A percentile compares a stretch with the other conserved stretches of the same genome.
These are phyloP conservation scores for Isotomurus palustris DNA, from an alignment of 2,888 invertebrate species.

Conservation along the genomic window DNA sequence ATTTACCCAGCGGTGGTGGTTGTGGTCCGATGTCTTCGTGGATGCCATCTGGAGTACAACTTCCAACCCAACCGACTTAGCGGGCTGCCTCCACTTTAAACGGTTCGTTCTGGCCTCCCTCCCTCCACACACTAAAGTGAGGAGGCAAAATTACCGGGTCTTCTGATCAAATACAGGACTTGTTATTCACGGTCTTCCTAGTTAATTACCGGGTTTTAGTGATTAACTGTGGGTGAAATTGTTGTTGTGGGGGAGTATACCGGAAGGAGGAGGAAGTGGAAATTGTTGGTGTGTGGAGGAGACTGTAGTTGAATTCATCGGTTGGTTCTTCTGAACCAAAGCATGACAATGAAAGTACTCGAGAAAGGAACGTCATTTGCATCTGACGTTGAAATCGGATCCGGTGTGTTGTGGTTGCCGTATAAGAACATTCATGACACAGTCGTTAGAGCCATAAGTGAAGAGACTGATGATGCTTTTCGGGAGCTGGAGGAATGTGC, in stretches of 20 bases:
- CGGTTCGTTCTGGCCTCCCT: too few relatives aligned
- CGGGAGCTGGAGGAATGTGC: conserved; percentile 66
- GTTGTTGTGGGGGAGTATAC: neutral
- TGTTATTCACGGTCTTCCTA: too few relatives aligned
- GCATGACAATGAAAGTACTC: conserved; percentile 7
- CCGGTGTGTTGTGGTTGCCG: conserved; percentile 79
- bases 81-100: too few relatives aligned
- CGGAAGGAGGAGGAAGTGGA: neutral
- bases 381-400: conserved; percentile 45
- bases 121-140: too few relatives aligned
- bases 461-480: conserved; percentile 49
- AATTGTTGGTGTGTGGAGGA: neutral
- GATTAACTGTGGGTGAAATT: too few relatives aligned
- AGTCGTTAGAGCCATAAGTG: conserved; percentile 49
- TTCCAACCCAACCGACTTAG: too few relatives aligned
- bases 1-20: too few relatives aligned
- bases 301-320: neutral
- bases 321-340: neutral
- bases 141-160: too few relatives aligned
- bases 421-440: conserved; percentile 64
- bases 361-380: conserved; percentile 5
- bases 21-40: too few relatives aligned
- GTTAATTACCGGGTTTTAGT: too few relatives aligned
- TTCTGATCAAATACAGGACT: too few relatives aligned
- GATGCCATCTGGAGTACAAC: too few relatives aligned